These are phyloP conservation scores for Zonitis immaculata DNA, from an alignment of 2,888 invertebrate genomes.

Conservation along the genomic window DNA sequence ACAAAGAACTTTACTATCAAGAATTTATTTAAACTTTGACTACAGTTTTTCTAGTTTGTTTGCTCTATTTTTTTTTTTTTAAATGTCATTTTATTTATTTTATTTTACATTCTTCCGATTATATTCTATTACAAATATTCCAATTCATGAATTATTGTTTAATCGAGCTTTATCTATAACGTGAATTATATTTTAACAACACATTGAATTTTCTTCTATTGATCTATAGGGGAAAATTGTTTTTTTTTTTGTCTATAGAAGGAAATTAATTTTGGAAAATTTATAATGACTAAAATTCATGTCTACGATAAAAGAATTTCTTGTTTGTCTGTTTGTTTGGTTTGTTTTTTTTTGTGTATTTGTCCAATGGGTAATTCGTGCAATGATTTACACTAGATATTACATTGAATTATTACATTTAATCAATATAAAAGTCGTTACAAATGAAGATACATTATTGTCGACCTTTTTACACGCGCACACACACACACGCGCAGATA, in stretches of 20 bases:
- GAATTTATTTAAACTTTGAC: neutral
- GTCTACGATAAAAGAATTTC: too few relatives aligned
- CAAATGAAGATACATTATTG: conserved; percentile 1
- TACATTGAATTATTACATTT: neutral
- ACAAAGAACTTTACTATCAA: neutral
- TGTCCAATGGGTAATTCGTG: neutral
- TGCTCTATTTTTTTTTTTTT: neutral
- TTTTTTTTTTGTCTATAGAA: neutral
- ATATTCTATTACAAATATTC: too few relatives aligned
- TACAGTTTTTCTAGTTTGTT: neutral
- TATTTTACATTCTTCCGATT: too few relatives aligned
- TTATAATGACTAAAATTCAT: neutral
- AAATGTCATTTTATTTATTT: neutral
- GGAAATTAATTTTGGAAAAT: neutral
- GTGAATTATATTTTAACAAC: too few relatives aligned
- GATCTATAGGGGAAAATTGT: neutral
- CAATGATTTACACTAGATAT: neutral
- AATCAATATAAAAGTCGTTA: conserved; percentile 1
- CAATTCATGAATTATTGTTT: too few relatives aligned
- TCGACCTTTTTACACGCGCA: neutral
- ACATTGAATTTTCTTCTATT: too few relatives aligned
- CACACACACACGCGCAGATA: too few relatives aligned
- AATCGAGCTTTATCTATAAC: too few relatives aligned
- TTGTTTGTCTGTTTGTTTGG: too few relatives aligned
- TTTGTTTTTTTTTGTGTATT: neutral